phyloP scores from a whole-genome alignment of 1,140 invertebrate species.

The Cherax quadricarinatus region DNA sequence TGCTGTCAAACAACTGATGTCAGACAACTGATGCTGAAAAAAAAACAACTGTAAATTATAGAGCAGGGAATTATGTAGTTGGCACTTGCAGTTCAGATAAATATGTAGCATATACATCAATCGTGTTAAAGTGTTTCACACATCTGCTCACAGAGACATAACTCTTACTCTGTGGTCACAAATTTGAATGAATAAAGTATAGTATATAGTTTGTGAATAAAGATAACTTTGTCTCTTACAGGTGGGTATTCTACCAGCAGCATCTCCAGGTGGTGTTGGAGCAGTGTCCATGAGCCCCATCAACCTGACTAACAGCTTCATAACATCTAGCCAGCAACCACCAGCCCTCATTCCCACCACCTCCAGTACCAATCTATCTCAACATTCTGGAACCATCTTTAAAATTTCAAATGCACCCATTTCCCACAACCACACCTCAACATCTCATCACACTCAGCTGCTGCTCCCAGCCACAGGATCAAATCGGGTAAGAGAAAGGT shows the following conservation, averaged over 20 bases:
- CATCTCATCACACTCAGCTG: slow-evolving; percentile 4
- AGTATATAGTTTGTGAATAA: not conserved
- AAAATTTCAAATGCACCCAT: slow-evolving; percentile 9
- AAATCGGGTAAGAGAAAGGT: not conserved
- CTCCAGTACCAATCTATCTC: not conserved
- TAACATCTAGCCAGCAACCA: slow-evolving; percentile 14
- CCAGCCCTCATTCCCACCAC: slow-evolving; percentile 16
- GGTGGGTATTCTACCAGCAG: slow-evolving; percentile 20
- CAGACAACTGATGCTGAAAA: too few relatives aligned
- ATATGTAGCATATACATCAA: too few relatives aligned
- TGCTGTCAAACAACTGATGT: too few relatives aligned
- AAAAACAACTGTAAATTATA: too few relatives aligned
- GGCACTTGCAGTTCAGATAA: too few relatives aligned
- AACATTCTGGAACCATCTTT: slow-evolving; percentile 10
- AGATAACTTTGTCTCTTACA: not conserved
- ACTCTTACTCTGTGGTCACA: too few relatives aligned
- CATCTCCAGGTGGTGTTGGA: not conserved
- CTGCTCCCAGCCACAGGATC: slow-evolving; percentile 24
- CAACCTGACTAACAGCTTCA: slow-evolving; percentile 29
- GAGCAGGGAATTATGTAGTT: too few relatives aligned
- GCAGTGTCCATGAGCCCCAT: slow-evolving; percentile 12
- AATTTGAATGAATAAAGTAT: too few relatives aligned
- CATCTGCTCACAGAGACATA: too few relatives aligned
- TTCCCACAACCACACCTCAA: not conserved
- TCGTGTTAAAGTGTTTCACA: too few relatives aligned